Conservation (phyloP, 1,140 invertebrate genomes). For the Ptiloglossa arizonensis region DNA sequence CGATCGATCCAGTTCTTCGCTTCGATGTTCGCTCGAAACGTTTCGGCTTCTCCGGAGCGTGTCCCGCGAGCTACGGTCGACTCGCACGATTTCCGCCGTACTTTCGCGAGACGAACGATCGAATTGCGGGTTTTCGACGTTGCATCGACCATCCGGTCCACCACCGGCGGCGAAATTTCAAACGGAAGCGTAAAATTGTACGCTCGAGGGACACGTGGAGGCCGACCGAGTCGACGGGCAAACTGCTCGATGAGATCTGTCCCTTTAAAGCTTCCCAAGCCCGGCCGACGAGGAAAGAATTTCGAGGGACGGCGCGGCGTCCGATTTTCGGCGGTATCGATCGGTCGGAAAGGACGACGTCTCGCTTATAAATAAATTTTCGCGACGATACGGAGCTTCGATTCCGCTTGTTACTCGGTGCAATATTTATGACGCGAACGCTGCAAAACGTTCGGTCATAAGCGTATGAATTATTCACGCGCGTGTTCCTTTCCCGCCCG, state of each 20-base stretch:
- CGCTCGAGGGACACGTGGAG: neutral
- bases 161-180: slow-evolving; percentile 3
- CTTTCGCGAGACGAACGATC: neutral
- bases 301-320: neutral
- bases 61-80: neutral
- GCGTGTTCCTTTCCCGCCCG: neutral
- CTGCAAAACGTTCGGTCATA: slow-evolving; percentile 8
- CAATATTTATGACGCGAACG: neutral
- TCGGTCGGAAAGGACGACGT: no score
- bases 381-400: neutral
- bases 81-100: neutral
- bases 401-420: neutral
- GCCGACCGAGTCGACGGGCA: neutral
- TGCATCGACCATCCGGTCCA: neutral
- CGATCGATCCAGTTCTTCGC: neutral
- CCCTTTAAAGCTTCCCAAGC: neutral
- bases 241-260: neutral
- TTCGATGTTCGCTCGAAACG: neutral
- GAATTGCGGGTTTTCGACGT: neutral
- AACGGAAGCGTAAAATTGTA: neutral
- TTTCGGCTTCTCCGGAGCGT: neutral
- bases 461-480: slow-evolving; percentile 21
- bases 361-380: neutral
- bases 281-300: neutral
- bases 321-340: neutral